Base-by-base conservation (phyloP, 2,113 vertebrate species). In the Dasyornis broadbenti region DNA sequence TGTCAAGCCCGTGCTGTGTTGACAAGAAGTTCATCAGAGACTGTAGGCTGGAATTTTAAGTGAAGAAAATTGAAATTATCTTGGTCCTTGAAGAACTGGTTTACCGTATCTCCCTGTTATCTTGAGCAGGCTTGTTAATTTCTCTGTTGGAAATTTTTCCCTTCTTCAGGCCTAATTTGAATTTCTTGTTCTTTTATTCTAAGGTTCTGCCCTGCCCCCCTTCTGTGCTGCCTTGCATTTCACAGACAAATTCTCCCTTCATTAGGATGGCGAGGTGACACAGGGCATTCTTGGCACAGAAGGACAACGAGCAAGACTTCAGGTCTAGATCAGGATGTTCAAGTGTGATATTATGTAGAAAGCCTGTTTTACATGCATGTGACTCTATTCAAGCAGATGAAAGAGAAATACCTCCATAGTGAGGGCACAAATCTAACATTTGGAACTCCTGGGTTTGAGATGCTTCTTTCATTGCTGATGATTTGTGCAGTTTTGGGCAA, bases 41-140 rank as follows among this genome's bases (percentile, higher is more conserved):
- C 44, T 64, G 19, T 44, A 85, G 65, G 31, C 59, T 94, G 23
- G n/a, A 93, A 94, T 93, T 72, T 83, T 70, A 86, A 68, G 42
- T 91, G 78, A 80, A 82, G 61, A 94, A 89, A 85, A 94, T 63
- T 30, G 54, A 92, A 82, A 79, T 92, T 79, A 61, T 63, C 53
- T 94, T 7, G 7, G 50, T 84, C 76, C 76, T 90, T 75, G 60
- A 84, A 82, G 35, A 91, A 37, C 54, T 84, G 68, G 33, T 91
- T 96, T 93, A 69, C 64, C 22, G 0, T 89, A 76, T 89, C 81
- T 79, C 22, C 47, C 44, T 68, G 27, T 92, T 95, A 82, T 35
- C 57, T 95, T 76, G 89, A 72, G 50, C 65, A 95, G 84, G 66
- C 28, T 79, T 57, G 20, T 50, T 82, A 61, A 80, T 82, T 73